These are phyloP conservation scores for Dryocosmus kuriphilus DNA, from an alignment of 2,888 invertebrate genomes.

Conservation along the genomic window DNA sequence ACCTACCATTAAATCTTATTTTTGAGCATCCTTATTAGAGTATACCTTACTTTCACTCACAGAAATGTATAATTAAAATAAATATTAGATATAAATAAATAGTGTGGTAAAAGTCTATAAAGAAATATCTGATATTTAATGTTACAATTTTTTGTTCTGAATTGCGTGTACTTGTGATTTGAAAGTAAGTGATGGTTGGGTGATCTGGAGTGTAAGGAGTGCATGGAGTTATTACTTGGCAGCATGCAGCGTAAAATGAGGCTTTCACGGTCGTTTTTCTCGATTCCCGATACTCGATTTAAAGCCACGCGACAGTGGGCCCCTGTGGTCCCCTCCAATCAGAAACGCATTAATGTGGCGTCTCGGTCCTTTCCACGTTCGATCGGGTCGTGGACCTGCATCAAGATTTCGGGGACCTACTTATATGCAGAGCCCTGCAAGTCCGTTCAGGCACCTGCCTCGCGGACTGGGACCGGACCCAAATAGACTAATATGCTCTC, in stretches of 20 bases:
- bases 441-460: constrained; percentile 24
- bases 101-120: neutral
- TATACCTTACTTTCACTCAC: neutral
- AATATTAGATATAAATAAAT: neutral
- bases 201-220: constrained; percentile 16
- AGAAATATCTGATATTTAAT: neutral
- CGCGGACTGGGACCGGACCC: neutral
- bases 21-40: neutral
- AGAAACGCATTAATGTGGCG: constrained; percentile 13
- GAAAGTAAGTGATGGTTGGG: constrained; percentile 20
- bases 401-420: constrained; percentile 37
- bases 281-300: constrained; percentile 5
- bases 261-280: constrained; percentile 36
- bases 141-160: neutral
- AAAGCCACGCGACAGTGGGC: constrained; percentile 29
- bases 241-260: constrained; percentile 34
- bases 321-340: neutral
- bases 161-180: constrained; percentile 3
- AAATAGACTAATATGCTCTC: constrained; percentile 24
- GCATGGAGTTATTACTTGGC: constrained; percentile 29
- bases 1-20: neutral
- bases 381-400: constrained; percentile 37
- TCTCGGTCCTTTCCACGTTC: constrained; percentile 6
- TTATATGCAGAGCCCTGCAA: constrained; percentile 23
- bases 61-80: neutral